Percentiles rank a stretch among this genome's conserved stretches.
phyloP scores from a whole-genome alignment of 2,113 vertebrate species.

The Sinocyclocheilus rhinocerous region DNA sequence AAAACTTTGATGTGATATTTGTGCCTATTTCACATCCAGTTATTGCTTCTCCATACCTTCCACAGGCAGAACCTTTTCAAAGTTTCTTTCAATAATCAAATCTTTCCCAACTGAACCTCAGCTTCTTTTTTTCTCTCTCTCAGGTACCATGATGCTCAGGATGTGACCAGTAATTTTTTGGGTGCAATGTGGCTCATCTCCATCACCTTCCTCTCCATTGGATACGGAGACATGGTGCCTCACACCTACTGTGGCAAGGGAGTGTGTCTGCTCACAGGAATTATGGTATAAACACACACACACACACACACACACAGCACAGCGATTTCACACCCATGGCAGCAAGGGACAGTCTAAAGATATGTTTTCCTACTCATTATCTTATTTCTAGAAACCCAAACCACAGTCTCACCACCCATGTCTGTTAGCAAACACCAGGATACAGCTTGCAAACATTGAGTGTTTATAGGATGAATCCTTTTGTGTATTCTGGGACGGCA shows the following conservation, averaged over 20 bases:
- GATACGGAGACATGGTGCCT: conserved; percentile 98
- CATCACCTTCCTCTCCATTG: conserved; percentile 98
- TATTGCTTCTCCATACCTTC: conserved; percentile 5
- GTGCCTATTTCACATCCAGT: conserved; percentile 16
- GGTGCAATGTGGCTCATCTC: conserved; percentile 99
- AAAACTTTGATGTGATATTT: conserved; percentile 2
- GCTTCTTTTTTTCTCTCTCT: conserved; percentile 5
- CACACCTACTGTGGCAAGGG: conserved; percentile 99
- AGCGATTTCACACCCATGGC: not conserved
- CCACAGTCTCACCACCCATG: not conserved
- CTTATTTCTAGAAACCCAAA: conserved; percentile 54
- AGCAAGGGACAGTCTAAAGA: not conserved
- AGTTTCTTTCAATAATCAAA: not conserved
- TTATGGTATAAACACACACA: conserved; percentile 82
- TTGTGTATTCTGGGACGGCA: not conserved
- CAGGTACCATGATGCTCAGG: conserved; percentile 97
- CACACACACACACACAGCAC: not conserved
- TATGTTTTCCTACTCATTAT: conserved; percentile 48
- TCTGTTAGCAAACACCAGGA: not conserved
- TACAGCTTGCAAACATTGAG: not conserved
- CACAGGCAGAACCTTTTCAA: conserved; percentile 11
- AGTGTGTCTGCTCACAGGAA: conserved; percentile 95
- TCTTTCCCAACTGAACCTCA: not conserved
- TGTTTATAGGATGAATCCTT: not conserved
- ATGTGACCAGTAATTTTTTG: conserved; percentile 98